A percentile compares a stretch with the other conserved stretches of the same genome.
Conservation (phyloP, 2,113 vertebrate genomes). For the Choloepus hoffmanni region DNA sequence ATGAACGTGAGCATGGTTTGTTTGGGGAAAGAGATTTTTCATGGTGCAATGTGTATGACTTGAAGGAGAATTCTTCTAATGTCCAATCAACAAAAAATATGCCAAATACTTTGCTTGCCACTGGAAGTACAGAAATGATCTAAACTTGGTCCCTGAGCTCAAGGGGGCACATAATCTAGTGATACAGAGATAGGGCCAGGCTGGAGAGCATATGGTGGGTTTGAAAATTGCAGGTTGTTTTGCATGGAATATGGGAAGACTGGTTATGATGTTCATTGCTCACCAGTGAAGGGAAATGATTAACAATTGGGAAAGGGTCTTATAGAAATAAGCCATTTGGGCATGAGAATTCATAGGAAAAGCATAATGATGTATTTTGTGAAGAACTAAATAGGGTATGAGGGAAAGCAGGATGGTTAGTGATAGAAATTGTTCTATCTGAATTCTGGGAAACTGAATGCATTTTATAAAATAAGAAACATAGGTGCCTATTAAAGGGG, state of each 20-base stretch:
- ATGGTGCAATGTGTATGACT: neutral
- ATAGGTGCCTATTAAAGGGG: neutral
- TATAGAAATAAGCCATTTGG: neutral
- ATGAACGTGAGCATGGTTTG: neutral
- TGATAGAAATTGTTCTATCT: neutral
- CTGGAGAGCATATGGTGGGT: neutral
- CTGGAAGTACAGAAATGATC: neutral
- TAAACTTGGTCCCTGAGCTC: neutral
- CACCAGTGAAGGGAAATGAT: neutral
- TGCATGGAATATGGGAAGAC: neutral
- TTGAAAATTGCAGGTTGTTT: neutral
- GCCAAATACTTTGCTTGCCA: neutral
- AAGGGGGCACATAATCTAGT: neutral
- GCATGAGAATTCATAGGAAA: slow-evolving; percentile 13
- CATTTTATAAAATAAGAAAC: slow-evolving; percentile 34
- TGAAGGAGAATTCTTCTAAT: neutral
- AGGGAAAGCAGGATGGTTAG: neutral
- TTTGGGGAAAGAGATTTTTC: neutral
- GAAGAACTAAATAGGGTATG: neutral
- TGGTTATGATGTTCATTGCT: neutral
- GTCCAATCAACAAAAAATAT: neutral
- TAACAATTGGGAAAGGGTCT: neutral
- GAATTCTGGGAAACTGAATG: neutral
- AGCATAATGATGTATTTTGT: neutral
- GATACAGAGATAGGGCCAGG: neutral